Conservation (phyloP, 2,797 vertebrate genomes). For the Valencia hispanica region DNA sequence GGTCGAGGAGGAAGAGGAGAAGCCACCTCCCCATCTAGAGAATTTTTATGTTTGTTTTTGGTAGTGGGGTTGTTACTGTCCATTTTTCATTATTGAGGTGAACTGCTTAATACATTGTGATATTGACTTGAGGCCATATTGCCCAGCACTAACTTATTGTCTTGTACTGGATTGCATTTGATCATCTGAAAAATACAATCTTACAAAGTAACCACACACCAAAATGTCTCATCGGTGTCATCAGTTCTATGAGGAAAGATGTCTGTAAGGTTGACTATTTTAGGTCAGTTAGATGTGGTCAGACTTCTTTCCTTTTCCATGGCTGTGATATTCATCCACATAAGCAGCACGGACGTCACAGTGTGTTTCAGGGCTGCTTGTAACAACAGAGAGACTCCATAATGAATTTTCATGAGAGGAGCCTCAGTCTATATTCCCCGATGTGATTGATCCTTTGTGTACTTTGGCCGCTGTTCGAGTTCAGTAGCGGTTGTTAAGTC, state of each 20-base stretch:
- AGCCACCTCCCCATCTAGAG: too few species aligned
- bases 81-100: too few species aligned
- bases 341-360: constrained; percentile 62
- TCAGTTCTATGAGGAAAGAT: constrained; percentile 44
- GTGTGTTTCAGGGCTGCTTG: constrained; percentile 60
- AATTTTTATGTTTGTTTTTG: too few species aligned
- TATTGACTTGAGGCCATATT: too few species aligned
- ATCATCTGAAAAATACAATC: not conserved
- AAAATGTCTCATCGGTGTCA: constrained; percentile 46
- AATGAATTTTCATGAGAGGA: constrained; percentile 83
- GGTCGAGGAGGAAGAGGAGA: too few species aligned
- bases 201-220: constrained; percentile 28
- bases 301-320: constrained; percentile 53
- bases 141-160: too few species aligned
- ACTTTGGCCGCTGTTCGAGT: constrained; percentile 71
- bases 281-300: constrained; percentile 55
- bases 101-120: too few species aligned
- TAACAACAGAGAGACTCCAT: constrained; percentile 71
- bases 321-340: constrained; percentile 57
- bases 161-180: constrained; percentile 3
- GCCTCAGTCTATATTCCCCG: constrained; percentile 54
- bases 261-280: constrained; percentile 70
- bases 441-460: constrained; percentile 77
- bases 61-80: too few species aligned
- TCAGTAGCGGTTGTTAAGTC: constrained; percentile 69